Conservation (phyloP, 2,113 vertebrate genomes). For the Trogon surrucura region DNA sequence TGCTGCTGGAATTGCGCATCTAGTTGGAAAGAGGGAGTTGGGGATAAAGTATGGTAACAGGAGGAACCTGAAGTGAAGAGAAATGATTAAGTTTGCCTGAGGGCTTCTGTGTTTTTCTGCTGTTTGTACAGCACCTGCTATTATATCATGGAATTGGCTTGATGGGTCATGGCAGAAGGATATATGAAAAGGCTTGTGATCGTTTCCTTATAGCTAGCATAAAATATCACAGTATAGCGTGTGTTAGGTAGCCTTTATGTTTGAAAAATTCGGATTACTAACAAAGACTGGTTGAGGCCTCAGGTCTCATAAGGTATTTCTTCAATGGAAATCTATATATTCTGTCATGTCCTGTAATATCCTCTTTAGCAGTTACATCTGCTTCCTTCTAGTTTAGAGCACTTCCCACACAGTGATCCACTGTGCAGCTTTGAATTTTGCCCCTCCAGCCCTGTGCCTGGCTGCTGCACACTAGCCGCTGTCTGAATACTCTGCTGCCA, state of each 20-base stretch:
- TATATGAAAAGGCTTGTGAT: neutral
- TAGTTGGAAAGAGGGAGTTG: neutral
- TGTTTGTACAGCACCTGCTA: neutral
- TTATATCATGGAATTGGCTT: neutral
- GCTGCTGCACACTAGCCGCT: neutral
- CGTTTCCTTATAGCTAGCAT: neutral
- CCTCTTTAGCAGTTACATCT: neutral
- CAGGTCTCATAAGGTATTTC: neutral
- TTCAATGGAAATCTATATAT: neutral
- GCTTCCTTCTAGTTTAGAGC: neutral
- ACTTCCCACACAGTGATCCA: neutral
- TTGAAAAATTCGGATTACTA: neutral
- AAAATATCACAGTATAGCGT: neutral
- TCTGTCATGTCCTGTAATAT: neutral
- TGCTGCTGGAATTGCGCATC: neutral
- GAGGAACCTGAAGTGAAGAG: neutral
- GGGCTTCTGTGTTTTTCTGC: neutral
- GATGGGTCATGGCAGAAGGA: neutral
- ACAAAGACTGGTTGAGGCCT: accelerated
- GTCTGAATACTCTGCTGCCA: neutral
- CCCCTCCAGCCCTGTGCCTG: neutral
- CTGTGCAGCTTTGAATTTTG: neutral
- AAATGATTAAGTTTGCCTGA: neutral
- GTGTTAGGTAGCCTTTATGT: accelerated
- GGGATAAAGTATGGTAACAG: neutral